A percentile compares a stretch with the other conserved stretches of the same genome.
Evolutionary conservation across 2,888 invertebrate species (phyloP).

Genomic region (Trissolcus japonicus): DNA sequence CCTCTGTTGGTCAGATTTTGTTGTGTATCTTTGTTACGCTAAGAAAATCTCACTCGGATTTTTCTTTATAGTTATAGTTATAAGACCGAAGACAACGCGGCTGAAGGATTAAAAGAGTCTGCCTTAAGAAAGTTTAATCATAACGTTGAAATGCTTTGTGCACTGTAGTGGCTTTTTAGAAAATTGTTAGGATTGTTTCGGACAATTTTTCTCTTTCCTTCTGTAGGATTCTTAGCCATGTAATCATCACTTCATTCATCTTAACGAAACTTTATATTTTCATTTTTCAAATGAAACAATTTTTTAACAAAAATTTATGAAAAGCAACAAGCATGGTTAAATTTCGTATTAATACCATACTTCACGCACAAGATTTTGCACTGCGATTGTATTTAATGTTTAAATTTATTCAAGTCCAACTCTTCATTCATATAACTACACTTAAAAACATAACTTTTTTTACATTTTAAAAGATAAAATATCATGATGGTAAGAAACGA

Average conservation of each 20-base stretch:
- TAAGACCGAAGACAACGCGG: slow-evolving; percentile 1
- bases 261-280: background rate
- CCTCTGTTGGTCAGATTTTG: background rate
- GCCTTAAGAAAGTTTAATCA: slow-evolving; percentile 4
- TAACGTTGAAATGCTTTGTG: background rate
- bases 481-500: background rate
- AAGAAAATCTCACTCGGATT: background rate
- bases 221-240: no score
- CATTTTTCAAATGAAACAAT: background rate
- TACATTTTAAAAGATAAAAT: background rate
- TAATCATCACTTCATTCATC: no score
- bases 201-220: no score
- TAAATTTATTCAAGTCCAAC: no score
- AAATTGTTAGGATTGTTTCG: background rate
- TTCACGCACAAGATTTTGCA: no score
- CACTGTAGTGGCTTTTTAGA: slow-evolving; percentile 1
- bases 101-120: background rate
- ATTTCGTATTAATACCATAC: no score
- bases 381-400: no score
- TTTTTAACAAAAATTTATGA: background rate
- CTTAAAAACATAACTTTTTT: no score
- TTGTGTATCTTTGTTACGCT: background rate
- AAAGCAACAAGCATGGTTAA: no score
- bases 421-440: no score
- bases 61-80: background rate